Evolutionary conservation across 2,113 vertebrate genomes (phyloP), one percentile per base, ranked within the genome.

Genomic region (Charadrius vociferus): DNA sequence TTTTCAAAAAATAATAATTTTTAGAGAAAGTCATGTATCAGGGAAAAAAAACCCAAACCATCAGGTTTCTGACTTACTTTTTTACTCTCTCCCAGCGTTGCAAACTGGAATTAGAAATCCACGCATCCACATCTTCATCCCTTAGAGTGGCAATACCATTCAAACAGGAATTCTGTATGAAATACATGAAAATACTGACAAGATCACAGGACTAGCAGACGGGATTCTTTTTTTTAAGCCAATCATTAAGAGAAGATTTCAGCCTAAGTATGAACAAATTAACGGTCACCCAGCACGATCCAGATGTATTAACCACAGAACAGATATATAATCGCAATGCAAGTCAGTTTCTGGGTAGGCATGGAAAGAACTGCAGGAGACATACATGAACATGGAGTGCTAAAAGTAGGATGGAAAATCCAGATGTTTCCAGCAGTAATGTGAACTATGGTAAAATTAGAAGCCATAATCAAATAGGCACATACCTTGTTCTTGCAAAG

Each of bases 61-160:
- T 3, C 14, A 43, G 20, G 32, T 50, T 71, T 61, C 34, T 65
- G 32, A 94, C 90, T 92, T 94, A 98, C 98, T 49, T 87, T 71
- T 56, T 59, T 80, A 70, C 27, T 5, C 2, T 63, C 5, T 24
- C 0, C 52, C 29, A n/a, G 3, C 1, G 3, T 14, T 47, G 43
- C 0, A 19, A 20, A 72, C 21, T 32, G 3, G 27, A 88, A 81
- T 75, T 53, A 82, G 92, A 96, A 91, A 97, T 66, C 97, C 97
- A 97, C 19, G 65, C 27, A 37, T 93, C 74, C 56, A 90, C 55
- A 50, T 93, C 47, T 45, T 74, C 58, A 62, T 89, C 68, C 5
- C 90, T 29, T 30, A 97, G 58, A 83, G 66, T 97, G 50, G 95
- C 92, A 93, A 95, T 92, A 53, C 89, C 21, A 3, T 77, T 81